Evolutionary conservation across 2,113 vertebrate species (phyloP).

Genomic region (Romanogobio albipinnatus): DNA sequence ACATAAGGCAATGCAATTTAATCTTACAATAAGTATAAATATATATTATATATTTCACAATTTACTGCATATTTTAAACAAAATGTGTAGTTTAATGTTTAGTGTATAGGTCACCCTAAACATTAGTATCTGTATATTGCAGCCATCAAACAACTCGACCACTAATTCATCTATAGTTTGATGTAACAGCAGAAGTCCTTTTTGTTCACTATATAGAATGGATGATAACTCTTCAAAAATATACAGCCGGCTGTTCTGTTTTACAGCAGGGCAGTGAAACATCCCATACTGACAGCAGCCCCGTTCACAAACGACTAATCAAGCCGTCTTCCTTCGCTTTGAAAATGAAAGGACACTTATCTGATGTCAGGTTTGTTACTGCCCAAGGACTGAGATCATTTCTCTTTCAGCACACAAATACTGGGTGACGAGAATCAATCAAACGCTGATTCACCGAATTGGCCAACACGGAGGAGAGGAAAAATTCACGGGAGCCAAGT

Average conservation of each 20-base stretch:
- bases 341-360: conserved; percentile 28
- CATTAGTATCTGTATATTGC: background rate
- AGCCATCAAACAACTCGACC: background rate
- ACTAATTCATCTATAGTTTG: background rate
- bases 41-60: background rate
- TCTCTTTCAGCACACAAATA: conserved; percentile 37
- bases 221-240: background rate
- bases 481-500: conserved; percentile 21
- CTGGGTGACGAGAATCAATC: conserved; percentile 44
- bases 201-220: background rate
- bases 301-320: conserved; percentile 13
- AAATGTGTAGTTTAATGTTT: background rate
- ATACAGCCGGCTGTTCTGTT: background rate
- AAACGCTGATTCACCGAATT: conserved; percentile 44
- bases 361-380: conserved; percentile 38
- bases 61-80: background rate
- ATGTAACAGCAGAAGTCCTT: background rate
- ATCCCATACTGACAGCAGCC: background rate
- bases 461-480: conserved; percentile 36
- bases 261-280: conserved; percentile 19
- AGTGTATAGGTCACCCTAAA: background rate
- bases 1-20: background rate
- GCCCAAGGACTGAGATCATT: conserved; percentile 44
- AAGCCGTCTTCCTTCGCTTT: conserved; percentile 24
- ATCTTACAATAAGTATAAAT: too few relatives aligned